Evolutionary conservation across 1,140 invertebrate genomes (phyloP).

Genomic region (Drosophila mauritiana): DNA sequence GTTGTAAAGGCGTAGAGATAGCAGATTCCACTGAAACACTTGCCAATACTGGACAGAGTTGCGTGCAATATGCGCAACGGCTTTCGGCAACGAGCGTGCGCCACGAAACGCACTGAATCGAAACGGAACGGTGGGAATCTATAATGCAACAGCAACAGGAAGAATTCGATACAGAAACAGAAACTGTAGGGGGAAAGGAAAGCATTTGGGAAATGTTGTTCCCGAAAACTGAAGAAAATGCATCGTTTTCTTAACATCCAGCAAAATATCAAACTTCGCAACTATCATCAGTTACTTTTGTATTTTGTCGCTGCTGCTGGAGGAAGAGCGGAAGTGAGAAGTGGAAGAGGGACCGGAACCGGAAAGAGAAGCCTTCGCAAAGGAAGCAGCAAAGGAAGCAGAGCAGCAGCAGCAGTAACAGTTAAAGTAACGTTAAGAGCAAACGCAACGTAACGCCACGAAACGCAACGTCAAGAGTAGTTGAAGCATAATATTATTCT

Average conservation of each 20-base stretch:
- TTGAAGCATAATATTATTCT: conserved; percentile 39
- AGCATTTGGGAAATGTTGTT: conserved; percentile 58
- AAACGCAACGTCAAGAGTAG: conserved; percentile 50
- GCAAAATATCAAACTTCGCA: conserved; percentile 83
- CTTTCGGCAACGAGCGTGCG: conserved; percentile 44
- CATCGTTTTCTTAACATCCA: conserved; percentile 84
- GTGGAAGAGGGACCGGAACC: conserved; percentile 25
- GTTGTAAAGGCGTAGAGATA: conserved; percentile 16
- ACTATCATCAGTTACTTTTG: conserved; percentile 84
- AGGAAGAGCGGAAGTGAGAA: conserved; percentile 56
- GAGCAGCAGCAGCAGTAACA: conserved; percentile 37
- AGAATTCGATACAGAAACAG: conserved; percentile 11
- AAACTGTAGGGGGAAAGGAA: conserved; percentile 22
- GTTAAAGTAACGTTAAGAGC: conserved; percentile 15
- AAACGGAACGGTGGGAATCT: conserved; percentile 51
- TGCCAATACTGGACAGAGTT: conserved; percentile 52
- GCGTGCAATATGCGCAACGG: conserved; percentile 62
- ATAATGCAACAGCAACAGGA: conserved; percentile 33
- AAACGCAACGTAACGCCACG: conserved; percentile 52
- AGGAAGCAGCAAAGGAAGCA: conserved; percentile 29
- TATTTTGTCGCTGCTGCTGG: conserved; percentile 81
- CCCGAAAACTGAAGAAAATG: conserved; percentile 76
- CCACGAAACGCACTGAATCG: conserved; percentile 58
- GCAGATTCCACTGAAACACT: conserved; percentile 19
- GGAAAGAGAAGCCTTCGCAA: conserved; percentile 30